A percentile compares a stretch with the other conserved stretches of the same genome.
phyloP scores from a whole-genome alignment of 2,113 vertebrate genomes.

The Burhinus oedicnemus region DNA sequence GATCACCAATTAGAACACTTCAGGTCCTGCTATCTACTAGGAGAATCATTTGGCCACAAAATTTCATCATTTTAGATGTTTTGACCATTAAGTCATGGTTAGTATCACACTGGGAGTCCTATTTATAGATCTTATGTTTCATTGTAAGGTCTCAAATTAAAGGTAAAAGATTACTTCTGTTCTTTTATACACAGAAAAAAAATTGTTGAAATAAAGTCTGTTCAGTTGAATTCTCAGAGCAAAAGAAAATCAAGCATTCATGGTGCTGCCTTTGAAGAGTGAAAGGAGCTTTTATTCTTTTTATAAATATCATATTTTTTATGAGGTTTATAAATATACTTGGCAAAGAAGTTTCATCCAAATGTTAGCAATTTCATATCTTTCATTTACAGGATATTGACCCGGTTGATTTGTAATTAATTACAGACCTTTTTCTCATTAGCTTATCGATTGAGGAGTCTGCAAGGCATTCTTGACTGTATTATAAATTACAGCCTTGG shows the following conservation, averaged over 20 bases:
- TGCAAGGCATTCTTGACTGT: constrained; percentile 19
- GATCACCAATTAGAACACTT: not conserved
- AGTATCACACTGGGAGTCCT: not conserved
- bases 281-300: constrained; percentile 34
- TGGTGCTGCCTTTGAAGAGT: not conserved
- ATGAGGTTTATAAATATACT: constrained; percentile 46
- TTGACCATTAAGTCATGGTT: not conserved
- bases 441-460: constrained; percentile 39
- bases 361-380: constrained; percentile 44
- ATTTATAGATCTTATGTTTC: not conserved
- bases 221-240: not conserved
- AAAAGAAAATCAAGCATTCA: not conserved
- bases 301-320: constrained; percentile 20
- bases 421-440: constrained; percentile 47
- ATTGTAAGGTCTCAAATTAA: not conserved
- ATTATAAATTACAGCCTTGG: constrained; percentile 28
- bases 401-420: constrained; percentile 62
- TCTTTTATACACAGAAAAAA: not conserved
- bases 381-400: constrained; percentile 46
- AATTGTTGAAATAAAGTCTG: not conserved
- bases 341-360: constrained; percentile 33
- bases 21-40: not conserved
- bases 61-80: not conserved
- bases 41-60: not conserved
- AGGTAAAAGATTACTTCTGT: not conserved